phyloP scores from a whole-genome alignment of 2,888 invertebrate genomes.

The Sympetrum striolatum region DNA sequence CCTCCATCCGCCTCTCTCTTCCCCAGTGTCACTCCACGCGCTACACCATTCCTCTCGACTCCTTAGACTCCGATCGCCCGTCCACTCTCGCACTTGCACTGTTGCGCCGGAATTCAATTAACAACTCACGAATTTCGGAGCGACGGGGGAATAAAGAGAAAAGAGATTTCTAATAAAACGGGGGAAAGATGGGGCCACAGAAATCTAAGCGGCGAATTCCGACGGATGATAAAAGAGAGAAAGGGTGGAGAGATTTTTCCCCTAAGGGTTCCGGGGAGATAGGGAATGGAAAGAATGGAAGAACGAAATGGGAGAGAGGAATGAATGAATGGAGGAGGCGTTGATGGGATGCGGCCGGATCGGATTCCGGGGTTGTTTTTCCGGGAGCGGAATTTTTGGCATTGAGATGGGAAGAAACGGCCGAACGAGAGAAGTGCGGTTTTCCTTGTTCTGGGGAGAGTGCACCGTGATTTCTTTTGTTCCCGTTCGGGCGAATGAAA shows the following conservation, averaged over 20 bases:
- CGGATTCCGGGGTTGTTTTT: background rate
- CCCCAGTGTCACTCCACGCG: too few species aligned
- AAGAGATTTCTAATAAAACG: background rate
- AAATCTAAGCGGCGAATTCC: background rate
- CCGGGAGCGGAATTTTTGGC: background rate
- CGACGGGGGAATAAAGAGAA: background rate
- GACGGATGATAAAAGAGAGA: background rate
- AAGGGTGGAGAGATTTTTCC: background rate
- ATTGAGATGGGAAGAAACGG: background rate
- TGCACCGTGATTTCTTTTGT: background rate
- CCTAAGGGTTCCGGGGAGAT: background rate
- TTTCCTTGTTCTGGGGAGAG: background rate
- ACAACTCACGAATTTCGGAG: background rate
- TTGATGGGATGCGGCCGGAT: background rate
- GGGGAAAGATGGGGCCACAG: background rate
- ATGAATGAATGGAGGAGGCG: background rate
- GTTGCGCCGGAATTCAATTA: constrained; percentile 25
- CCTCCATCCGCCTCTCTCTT: background rate
- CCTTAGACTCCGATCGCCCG: background rate
- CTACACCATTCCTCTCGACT: too few species aligned
- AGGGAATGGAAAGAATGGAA: background rate
- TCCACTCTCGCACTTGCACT: background rate
- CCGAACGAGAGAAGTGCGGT: background rate
- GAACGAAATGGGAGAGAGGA: background rate
- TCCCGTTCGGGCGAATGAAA: background rate